Evolutionary conservation across 2,888 invertebrate species (phyloP), one percentile per base, ranked within the genome.

Genomic region (Trilocha varians): DNA sequence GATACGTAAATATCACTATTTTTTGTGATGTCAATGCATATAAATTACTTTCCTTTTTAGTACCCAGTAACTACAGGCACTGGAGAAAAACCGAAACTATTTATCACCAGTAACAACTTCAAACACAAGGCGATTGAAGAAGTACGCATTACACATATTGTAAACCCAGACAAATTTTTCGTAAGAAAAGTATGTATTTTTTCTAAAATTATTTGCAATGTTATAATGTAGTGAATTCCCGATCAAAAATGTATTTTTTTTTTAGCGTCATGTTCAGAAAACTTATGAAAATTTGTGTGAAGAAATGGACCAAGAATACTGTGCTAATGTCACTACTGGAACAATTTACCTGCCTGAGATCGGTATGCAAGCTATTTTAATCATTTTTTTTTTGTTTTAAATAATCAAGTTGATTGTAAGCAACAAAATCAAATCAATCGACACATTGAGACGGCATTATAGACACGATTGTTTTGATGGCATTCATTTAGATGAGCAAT

Each of bases 111-210:
- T 42, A 65, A 60, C 46, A 74, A 75, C 42, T 76, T 65, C 55
- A 78, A 62, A 44, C 63, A 58, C 45, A 75, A 84, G 13, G 59
- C 80, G 5, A 52, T 62, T 1, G 80, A 88, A 38, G 67, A 85
- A 11, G 89, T 91, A 0, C 67, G 78, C 42, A 72, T 93, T 35
- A 86, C 88, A 0, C 83, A 89, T 48, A 74, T 92, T 1, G 77
- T 88, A 16, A 88, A 88, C 61, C 93, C 93, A 0, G 82, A 88
- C 53, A 79, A 87, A 45, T 91, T 95, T 62, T 93, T 86, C 62
- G 87, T 92, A 0, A 87, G 90, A 52, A 88, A 89, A 77, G 91
- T 91, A 75, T 70, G 41, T 45, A 35, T 16, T 6, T 17, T 17
- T 36, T 16, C 33, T 17, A 17, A 25, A 3, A 16, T 16, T 16